phyloP scores from a whole-genome alignment of 2,888 invertebrate species.

The Pollenia labialis region DNA sequence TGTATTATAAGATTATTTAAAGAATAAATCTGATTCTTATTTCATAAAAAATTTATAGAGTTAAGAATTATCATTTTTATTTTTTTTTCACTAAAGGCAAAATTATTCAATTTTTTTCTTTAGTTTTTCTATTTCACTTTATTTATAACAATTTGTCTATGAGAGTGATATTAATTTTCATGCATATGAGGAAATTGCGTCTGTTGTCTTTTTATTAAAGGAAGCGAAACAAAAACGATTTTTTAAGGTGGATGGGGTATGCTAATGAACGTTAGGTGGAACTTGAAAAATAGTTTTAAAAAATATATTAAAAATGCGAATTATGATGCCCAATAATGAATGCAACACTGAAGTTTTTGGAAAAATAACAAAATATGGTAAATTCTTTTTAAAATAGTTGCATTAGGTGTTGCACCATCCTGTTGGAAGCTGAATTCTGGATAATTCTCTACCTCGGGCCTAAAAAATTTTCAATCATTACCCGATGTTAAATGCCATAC shows the following conservation, averaged over 20 bases:
- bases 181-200: background rate
- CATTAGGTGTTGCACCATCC: no score
- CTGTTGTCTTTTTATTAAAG: background rate
- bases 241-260: background rate
- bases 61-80: background rate
- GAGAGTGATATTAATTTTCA: constrained; percentile 62
- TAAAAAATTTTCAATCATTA: no score
- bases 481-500: no score
- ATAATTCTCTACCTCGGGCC: no score
- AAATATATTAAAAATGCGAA: no score
- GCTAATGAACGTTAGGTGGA: background rate
- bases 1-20: constrained; percentile 7
- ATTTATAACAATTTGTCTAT: constrained; percentile 67
- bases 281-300: no score
- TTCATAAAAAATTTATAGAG: constrained; percentile 16
- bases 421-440: no score
- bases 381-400: no score
- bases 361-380: no score
- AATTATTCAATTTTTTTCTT: constrained; percentile 39
- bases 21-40: background rate
- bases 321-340: no score
- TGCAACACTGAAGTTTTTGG: no score
- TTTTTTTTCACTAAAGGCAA: background rate
- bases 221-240: background rate
- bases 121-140: background rate